A percentile compares a stretch with the other conserved stretches of the same genome.
These are phyloP conservation scores for Cheilosia impressa DNA, from an alignment of 2,888 invertebrate species.

Conservation along the genomic window DNA sequence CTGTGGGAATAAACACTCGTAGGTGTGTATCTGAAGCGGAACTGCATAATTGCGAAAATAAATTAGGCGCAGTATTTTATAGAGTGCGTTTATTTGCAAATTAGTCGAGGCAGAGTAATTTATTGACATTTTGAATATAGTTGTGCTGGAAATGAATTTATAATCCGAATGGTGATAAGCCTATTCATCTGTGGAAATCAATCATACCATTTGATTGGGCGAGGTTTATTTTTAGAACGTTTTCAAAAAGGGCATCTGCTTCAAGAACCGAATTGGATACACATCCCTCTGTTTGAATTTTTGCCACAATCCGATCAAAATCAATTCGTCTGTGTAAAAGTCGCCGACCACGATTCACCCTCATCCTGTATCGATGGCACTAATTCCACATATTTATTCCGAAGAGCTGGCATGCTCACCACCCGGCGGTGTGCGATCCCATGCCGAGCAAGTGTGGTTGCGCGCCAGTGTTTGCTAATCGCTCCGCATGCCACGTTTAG, in stretches of 20 bases:
- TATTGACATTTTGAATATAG: neutral
- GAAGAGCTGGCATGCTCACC: neutral
- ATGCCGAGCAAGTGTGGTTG: slow-evolving; percentile 38
- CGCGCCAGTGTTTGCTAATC: slow-evolving; percentile 65
- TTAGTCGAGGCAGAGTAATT: slow-evolving; percentile 6
- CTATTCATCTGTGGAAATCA: too few species aligned
- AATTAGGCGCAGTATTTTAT: slow-evolving; percentile 28
- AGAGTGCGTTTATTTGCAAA: neutral
- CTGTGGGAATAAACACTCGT: slow-evolving; percentile 29
- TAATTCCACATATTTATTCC: slow-evolving; percentile 32
- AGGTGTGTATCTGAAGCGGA: slow-evolving; percentile 2
- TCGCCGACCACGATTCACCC: slow-evolving; percentile 7
- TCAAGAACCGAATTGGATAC: neutral
- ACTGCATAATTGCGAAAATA: slow-evolving; percentile 41
- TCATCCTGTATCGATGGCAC: slow-evolving; percentile 3
- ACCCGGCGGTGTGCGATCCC: slow-evolving; percentile 9
- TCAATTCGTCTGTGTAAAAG: slow-evolving; percentile 14
- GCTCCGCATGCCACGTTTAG: slow-evolving; percentile 56
- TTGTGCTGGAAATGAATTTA: too few species aligned
- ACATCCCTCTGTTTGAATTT: neutral
- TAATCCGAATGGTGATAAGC: too few species aligned
- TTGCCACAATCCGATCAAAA: neutral
- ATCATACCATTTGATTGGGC: too few species aligned
- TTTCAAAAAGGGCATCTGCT: neutral
- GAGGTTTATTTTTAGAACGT: too few species aligned